Percentiles rank a stretch among this genome's conserved stretches.
Conservation (phyloP, 2,113 vertebrate genomes). For the Cisticola juncidis region DNA sequence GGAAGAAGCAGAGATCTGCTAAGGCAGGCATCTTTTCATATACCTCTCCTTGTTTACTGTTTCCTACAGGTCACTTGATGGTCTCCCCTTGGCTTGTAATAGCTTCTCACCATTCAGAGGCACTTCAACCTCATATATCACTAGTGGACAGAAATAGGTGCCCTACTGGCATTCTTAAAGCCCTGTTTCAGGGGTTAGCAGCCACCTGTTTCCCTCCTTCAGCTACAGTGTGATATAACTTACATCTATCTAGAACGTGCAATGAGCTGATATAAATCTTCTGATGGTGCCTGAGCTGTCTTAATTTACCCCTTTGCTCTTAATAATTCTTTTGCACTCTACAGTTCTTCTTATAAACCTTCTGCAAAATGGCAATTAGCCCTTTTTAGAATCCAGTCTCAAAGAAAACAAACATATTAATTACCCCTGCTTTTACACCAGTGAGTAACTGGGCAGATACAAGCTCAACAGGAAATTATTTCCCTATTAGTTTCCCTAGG, state of each 20-base stretch:
- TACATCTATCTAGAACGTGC: not conserved
- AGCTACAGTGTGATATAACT: not conserved
- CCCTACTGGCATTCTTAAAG: not conserved
- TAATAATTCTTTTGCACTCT: not conserved
- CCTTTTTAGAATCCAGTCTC: not conserved
- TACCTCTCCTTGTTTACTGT: not conserved
- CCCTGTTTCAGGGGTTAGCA: not conserved
- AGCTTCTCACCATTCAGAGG: not conserved
- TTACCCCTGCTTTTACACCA: not conserved
- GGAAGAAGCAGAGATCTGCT: not conserved
- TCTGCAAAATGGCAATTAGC: not conserved
- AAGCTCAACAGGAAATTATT: not conserved
- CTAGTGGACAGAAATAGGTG: not conserved
- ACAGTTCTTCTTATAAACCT: not conserved
- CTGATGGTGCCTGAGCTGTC: not conserved
- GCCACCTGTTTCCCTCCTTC: slow-evolving; percentile 5
- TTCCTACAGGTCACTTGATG: not conserved
- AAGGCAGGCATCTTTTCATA: not conserved
- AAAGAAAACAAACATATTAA: not conserved
- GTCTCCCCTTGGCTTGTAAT: not conserved
- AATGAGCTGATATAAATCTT: not conserved
- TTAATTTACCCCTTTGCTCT: not conserved
- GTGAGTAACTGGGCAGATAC: not conserved
- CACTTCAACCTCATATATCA: not conserved
- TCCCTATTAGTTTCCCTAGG: not conserved